A percentile compares a stretch with the other conserved stretches of the same genome.
These are phyloP conservation scores for Platygyra sinensis DNA, from an alignment of 64 coral and sea anemone genomes.

Conservation along the genomic window DNA sequence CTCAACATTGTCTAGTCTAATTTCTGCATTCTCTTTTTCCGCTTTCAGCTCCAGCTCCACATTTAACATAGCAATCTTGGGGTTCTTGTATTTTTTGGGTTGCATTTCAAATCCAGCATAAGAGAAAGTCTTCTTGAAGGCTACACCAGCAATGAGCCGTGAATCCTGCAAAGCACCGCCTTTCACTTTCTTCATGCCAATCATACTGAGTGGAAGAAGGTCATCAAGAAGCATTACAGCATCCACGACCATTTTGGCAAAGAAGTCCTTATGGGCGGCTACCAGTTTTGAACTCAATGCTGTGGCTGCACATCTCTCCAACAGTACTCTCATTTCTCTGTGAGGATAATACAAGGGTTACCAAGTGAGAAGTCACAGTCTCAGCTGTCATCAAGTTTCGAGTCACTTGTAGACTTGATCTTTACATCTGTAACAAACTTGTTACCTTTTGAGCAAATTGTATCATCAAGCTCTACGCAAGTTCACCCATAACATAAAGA, in stretches of 20 bases:
- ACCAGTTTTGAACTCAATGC: conserved; percentile 95
- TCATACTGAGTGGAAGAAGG: conserved; percentile 94
- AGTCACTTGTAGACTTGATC: too few relatives aligned
- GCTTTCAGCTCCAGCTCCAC: conserved; percentile 97
- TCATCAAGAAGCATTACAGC: conserved; percentile 94
- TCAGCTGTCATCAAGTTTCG: too few relatives aligned
- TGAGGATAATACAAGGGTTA: background rate
- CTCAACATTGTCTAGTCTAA: conserved; percentile 93
- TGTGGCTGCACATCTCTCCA: conserved; percentile 95
- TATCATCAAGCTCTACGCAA: too few relatives aligned
- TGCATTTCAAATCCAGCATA: conserved; percentile 99
- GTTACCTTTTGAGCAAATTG: too few relatives aligned
- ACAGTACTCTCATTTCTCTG: conserved; percentile 86
- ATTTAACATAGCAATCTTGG: conserved; percentile 96
- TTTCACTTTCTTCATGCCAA: conserved; percentile 97
- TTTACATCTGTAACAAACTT: too few relatives aligned
- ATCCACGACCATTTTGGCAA: conserved; percentile 97
- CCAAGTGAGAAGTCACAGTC: background rate
- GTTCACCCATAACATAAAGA: too few relatives aligned
- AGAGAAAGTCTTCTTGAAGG: conserved; percentile 99
- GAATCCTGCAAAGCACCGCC: conserved; percentile 93
- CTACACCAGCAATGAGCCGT: conserved; percentile 89
- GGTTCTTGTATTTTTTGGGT: conserved; percentile 89
- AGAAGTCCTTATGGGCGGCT: conserved; percentile 92
- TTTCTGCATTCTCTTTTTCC: conserved; percentile 98